These are phyloP conservation scores for Anhinga rufa DNA, from an alignment of 2,113 vertebrate genomes.

Conservation along the genomic window DNA sequence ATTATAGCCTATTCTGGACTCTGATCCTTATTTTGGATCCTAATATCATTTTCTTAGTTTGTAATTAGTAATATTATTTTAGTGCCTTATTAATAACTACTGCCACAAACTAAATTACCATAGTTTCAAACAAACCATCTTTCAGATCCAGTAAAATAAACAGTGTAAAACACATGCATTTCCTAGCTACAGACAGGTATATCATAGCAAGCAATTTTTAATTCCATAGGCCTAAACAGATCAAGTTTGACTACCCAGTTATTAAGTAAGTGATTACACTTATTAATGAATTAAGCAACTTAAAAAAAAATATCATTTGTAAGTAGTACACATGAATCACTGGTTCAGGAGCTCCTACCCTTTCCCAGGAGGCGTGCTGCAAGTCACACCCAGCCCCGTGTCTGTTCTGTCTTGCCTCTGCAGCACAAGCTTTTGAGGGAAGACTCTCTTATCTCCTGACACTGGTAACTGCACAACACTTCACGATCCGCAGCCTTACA, in stretches of 20 bases:
- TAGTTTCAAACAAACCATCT: background rate
- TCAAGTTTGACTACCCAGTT: background rate
- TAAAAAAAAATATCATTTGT: background rate
- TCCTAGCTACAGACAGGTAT: slow-evolving; percentile 9
- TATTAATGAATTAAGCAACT: slow-evolving; percentile 25
- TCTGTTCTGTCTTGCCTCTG: background rate
- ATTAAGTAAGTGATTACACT: background rate
- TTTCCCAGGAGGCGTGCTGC: background rate
- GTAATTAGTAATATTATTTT: slow-evolving; percentile 12
- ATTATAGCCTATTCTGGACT: background rate
- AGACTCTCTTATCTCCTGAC: background rate
- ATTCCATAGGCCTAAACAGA: slow-evolving; percentile 3
- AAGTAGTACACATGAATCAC: background rate
- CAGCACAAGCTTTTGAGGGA: background rate
- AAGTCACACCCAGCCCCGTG: background rate
- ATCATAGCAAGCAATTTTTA: background rate
- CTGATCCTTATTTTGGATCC: background rate
- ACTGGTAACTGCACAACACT: background rate
- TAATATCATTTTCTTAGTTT: background rate
- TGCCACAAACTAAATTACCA: background rate
- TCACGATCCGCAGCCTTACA: background rate
- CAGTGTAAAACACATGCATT: background rate
- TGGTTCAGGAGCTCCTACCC: background rate
- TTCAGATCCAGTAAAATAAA: background rate
- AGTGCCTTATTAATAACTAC: background rate